Percentiles rank a stretch among this genome's conserved stretches.
phyloP scores from a whole-genome alignment of 1,140 invertebrate species.

The Artemia franciscana region DNA sequence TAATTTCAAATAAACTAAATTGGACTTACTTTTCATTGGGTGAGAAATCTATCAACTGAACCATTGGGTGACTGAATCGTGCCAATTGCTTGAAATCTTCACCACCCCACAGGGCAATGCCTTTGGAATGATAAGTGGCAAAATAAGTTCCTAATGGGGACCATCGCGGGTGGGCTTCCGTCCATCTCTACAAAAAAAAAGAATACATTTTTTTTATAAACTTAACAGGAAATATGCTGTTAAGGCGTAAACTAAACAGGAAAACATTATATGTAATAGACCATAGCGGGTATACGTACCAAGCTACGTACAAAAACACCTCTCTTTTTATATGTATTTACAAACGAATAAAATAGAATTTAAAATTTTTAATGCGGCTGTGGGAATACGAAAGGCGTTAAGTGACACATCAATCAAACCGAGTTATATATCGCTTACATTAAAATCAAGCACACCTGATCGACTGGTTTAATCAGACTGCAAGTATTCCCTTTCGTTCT shows the following conservation, averaged over 20 bases:
- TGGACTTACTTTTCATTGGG: slow-evolving; percentile 74
- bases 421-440: no score
- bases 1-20: no score
- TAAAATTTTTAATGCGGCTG: no score
- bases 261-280: slow-evolving; percentile 1
- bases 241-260: background rate
- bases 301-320: no score
- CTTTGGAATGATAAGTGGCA: slow-evolving; percentile 80
- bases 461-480: no score
- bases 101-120: slow-evolving; percentile 91
- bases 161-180: slow-evolving; percentile 87
- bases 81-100: slow-evolving; percentile 74
- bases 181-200: slow-evolving; percentile 45
- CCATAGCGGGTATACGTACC: no score
- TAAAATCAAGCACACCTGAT: no score
- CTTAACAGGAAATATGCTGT: slow-evolving; percentile 10
- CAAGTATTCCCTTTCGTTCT: no score
- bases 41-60: slow-evolving; percentile 91
- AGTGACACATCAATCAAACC: no score
- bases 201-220: slow-evolving; percentile 3
- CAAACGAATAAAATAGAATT: slow-evolving; percentile 1
- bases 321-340: no score
- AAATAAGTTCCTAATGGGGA: slow-evolving; percentile 89
- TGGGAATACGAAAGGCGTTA: no score
- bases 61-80: slow-evolving; percentile 67